Evolutionary conservation across 2,797 vertebrate genomes (phyloP), one percentile per base, ranked within the genome.

Genomic region (Acrossocheilus fasciatus): DNA sequence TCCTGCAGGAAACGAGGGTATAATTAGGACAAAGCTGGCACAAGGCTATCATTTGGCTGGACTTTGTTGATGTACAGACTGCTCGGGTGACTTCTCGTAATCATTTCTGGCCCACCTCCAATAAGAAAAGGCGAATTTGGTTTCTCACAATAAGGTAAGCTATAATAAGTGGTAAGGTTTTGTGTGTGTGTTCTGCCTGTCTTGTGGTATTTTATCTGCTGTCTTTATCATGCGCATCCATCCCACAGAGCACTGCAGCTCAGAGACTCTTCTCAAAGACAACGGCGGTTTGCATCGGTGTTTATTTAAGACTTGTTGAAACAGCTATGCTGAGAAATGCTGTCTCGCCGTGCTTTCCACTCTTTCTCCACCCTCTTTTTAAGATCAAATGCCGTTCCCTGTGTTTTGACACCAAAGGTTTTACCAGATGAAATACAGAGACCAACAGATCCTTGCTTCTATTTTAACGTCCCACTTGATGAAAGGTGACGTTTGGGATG

Each of bases 21-120:
- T 83, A 82, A 91, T 76, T 82, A 69, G 77, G 64, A 45, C 72
- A 80, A 39, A 86, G 59, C 80, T 81, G 70, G 68, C 76, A 52
- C 43, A 52, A 70, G 79, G 82, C 77, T 50, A 87, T 90, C 73
- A 89, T 89, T 92, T 90, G 90, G 85, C 88, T 78, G 75, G 64
- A 85, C 23, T 76, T 85, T 85, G 78, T 74, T 72, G 78, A 50
- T 57, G n/a, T 68, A 47, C 12, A 34, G n/a, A 87, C 45, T 34
- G 77, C 73, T 76, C 39, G 43, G 20, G 43, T 17, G 75, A 72
- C 64, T 87, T 73, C 70, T 84, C 9, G 7, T 72, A 66, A 78
- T 87, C 18, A 36, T 68, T 68, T 84, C 76, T 75, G 57, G 70
- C 59, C 76, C 41, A 59, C 15, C 14, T 34, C 50, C 59, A 47